Evolutionary conservation across 2,888 invertebrate genomes (phyloP).

Genomic region (Machimus rusticus): DNA sequence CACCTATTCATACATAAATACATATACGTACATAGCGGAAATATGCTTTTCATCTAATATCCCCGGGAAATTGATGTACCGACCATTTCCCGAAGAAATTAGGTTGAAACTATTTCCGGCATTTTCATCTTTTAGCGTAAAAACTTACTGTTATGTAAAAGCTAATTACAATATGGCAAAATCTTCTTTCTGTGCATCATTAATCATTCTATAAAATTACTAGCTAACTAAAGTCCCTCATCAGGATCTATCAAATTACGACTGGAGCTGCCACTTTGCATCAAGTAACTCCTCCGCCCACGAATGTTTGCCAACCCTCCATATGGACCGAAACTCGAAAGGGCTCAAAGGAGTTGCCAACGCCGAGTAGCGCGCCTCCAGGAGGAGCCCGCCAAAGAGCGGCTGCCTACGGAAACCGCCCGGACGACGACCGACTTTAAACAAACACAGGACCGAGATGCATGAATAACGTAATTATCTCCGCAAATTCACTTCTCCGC

Average conservation of each 20-base stretch:
- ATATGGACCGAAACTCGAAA: not conserved
- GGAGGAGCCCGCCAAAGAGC: not conserved
- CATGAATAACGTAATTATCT: conserved; percentile 43
- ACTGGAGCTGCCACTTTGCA: not conserved
- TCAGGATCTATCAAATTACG: not conserved
- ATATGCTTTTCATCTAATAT: too few relatives aligned
- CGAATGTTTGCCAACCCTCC: not conserved
- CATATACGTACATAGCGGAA: too few relatives aligned
- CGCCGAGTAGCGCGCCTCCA: not conserved
- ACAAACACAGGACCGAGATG: conserved; percentile 13
- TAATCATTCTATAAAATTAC: not conserved
- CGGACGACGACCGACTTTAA: not conserved
- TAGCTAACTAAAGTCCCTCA: not conserved
- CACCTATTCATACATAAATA: too few relatives aligned
- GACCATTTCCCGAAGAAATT: too few relatives aligned
- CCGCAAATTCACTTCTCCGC: conserved; percentile 34
- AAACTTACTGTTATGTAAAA: not conserved
- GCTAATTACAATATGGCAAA: not conserved
- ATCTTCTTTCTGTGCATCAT: not conserved
- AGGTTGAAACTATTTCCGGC: too few relatives aligned
- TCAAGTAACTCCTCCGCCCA: not conserved
- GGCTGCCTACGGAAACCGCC: not conserved
- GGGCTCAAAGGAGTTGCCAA: not conserved
- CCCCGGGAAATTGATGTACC: too few relatives aligned
- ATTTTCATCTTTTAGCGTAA: not conserved